Evolutionary conservation across 2,113 vertebrate genomes (phyloP).

Genomic region (Spea multiplicata): DNA sequence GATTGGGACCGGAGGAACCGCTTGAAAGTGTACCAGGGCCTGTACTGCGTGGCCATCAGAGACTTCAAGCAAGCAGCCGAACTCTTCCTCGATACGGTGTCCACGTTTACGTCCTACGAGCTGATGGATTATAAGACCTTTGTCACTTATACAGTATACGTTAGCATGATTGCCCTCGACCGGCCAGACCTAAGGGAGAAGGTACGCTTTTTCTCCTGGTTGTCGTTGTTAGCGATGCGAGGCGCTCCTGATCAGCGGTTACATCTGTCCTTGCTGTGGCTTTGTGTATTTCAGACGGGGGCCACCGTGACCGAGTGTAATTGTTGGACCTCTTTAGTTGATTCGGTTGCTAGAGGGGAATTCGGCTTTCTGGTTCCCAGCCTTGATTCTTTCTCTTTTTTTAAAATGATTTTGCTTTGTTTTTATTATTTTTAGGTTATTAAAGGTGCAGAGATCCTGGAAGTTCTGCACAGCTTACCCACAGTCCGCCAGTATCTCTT

Average conservation of each 20-base stretch:
- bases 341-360: too few species aligned
- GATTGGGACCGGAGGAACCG: conserved; percentile 98
- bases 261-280: too few species aligned
- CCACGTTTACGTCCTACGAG: conserved; percentile 98
- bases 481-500: conserved; percentile 93
- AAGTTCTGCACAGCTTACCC: conserved; percentile 91
- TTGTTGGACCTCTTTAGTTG: too few species aligned
- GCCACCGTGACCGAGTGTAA: too few species aligned
- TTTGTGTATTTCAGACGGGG: too few species aligned
- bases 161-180: conserved; percentile 97
- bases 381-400: too few species aligned
- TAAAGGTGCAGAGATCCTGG: conserved; percentile 96
- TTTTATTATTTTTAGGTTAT: conserved; percentile 78
- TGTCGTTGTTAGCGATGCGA: too few species aligned
- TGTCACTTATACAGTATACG: conserved; percentile 95
- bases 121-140: conserved; percentile 99
- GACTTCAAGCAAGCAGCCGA: conserved; percentile 97
- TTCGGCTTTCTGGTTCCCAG: too few species aligned
- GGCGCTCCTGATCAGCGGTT: too few species aligned
- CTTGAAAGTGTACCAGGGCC: conserved; percentile 95
- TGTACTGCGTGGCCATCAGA: conserved; percentile 94
- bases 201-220: conserved; percentile 61
- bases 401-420: neutral
- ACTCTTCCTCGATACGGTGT: conserved; percentile 96
- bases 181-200: conserved; percentile 95